phyloP scores from a whole-genome alignment of 2,113 vertebrate species.

The Malurus alboscapulatus region DNA sequence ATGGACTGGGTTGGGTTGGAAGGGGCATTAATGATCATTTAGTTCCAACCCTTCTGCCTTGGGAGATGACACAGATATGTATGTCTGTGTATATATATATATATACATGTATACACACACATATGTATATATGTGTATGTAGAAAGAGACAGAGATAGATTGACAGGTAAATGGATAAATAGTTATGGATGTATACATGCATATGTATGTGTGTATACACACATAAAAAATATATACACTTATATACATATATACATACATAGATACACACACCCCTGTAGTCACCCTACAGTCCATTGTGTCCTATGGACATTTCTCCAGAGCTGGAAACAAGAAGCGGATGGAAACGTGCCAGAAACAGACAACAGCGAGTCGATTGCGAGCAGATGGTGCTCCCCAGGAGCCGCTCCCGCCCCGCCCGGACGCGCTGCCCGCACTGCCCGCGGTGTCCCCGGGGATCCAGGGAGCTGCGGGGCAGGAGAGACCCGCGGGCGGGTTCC shows the following conservation, averaged over 20 bases:
- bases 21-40: background rate
- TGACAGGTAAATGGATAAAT: too few species aligned
- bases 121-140: too few species aligned
- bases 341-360: background rate
- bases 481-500: background rate
- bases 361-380: rapidly evolving
- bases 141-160: background rate
- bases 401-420: background rate
- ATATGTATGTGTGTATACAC: rapidly evolving
- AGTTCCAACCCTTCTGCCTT: background rate
- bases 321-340: too few species aligned
- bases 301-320: background rate
- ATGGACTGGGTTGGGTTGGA: rapidly evolving
- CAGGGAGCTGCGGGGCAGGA: too few species aligned
- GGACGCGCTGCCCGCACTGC: background rate
- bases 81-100: too few species aligned
- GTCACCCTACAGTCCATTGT: rapidly evolving
- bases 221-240: rapidly evolving
- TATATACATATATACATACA: background rate
- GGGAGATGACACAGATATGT: too few species aligned
- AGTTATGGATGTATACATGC: background rate
- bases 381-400: background rate
- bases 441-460: background rate
- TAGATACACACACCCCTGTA: background rate
- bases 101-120: too few species aligned